Base-by-base conservation (phyloP, 2,113 vertebrate species). In the Hypomesus transpacificus region DNA sequence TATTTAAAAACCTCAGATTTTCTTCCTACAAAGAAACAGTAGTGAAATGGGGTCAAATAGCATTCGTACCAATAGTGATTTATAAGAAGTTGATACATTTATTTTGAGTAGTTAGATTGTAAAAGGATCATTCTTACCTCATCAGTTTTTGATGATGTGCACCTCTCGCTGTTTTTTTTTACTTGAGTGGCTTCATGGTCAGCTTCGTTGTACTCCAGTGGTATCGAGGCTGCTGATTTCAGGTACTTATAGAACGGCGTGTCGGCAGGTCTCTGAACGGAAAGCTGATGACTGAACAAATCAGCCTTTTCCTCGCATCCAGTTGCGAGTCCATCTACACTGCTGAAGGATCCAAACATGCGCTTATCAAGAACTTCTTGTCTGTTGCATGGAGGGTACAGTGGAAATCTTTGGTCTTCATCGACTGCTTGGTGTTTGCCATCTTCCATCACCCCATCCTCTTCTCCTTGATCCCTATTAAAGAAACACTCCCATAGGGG, bases 161-260 rank as follows among this genome's bases (percentile, higher is more conserved):
- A 51, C 18, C 17, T 66, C 26, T 14, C 22, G 4, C 53, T 39
- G 50, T 4, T 39, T 26, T 1, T 22, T 3, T 50, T 13, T 20
- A 24, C 22, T 17, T 1, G 16, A 71, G 70, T 22, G 21, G 22
- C 22, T 6, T 56, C 26, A 21, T 18, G 21, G 5, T 50, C 18
- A 21, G 34, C 1, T 24, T 21, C 26, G 64, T 72, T 28, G 14
- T 46, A 4, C 11, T 63, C 53, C 52, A n/a, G 26, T 39, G 63
- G 50, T 18, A 68, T n/a, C 65, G 51, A 16, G 14, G 58, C 46
- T n/a, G 28, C 57, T 14, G 70, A 71, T 39, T 71, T 83, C 66
- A 85, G 66, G 69, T 80, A 87, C 31, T 82, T 50, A 77, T 82
- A 83, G 13, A 79, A 75, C 4, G 83, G 85, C 1, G 73, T 65